phyloP scores from a whole-genome alignment of 2,888 invertebrate genomes.

The Auanema freiburgensis region DNA sequence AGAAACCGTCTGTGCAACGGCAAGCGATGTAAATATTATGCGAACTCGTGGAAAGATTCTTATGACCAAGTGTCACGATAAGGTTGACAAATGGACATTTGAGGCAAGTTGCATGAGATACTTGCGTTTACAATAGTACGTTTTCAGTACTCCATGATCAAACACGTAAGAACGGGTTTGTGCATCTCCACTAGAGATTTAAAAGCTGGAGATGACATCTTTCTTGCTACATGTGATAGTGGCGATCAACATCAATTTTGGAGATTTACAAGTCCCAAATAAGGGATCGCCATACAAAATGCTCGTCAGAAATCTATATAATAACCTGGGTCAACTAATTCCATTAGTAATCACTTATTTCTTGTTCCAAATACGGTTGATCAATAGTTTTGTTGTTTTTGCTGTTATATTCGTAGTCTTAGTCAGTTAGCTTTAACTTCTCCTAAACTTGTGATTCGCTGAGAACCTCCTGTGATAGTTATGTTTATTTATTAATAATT shows the following conservation, averaged over 20 bases:
- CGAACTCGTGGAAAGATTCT: constrained; percentile 20
- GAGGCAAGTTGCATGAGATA: constrained; percentile 40
- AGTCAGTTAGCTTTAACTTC: no score
- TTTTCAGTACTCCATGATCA: constrained; percentile 56
- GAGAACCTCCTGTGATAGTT: no score
- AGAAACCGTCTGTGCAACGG: constrained; percentile 58
- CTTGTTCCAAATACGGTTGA: no score
- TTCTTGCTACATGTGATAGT: constrained; percentile 49
- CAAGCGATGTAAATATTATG: constrained; percentile 17
- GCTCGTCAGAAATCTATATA: no score
- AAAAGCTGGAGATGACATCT: constrained; percentile 63
- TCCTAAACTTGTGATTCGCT: no score
- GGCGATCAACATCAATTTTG: constrained; percentile 37
- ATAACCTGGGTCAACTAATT: no score
- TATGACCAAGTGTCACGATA: constrained; percentile 60
- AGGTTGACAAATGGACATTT: constrained; percentile 63
- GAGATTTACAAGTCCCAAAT: constrained; percentile 25
- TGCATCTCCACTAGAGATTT: constrained; percentile 65
- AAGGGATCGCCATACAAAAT: no score
- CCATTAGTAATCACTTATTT: no score
- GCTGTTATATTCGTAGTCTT: no score
- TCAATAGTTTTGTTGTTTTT: no score
- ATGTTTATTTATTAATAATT: no score
- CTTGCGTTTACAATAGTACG: neutral
- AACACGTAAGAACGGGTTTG: constrained; percentile 62